phyloP scores from a whole-genome alignment of 2,797 vertebrate genomes.

The Sebastes baramenuke region DNA sequence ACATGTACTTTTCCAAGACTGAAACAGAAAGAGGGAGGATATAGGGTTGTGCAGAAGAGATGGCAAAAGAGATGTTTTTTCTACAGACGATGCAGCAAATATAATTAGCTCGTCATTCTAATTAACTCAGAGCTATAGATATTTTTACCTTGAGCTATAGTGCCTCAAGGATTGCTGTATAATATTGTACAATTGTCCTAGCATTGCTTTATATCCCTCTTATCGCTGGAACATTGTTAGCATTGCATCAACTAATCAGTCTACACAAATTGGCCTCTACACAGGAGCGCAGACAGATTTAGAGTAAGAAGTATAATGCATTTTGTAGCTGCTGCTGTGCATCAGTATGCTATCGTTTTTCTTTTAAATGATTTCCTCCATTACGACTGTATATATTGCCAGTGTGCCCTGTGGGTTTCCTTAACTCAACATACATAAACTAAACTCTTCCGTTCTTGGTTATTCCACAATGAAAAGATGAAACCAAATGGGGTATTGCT shows the following conservation, averaged over 20 bases:
- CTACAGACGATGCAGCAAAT: background rate
- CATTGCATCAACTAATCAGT: background rate
- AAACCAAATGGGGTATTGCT: background rate
- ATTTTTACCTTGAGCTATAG: background rate
- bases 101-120: background rate
- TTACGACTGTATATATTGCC: background rate
- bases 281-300: background rate
- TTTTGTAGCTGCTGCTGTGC: slow-evolving; percentile 7
- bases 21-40: background rate
- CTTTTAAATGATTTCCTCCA: slow-evolving; percentile 1
- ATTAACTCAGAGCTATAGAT: background rate
- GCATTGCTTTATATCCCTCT: background rate
- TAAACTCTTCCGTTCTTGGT: background rate
- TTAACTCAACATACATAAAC: background rate
- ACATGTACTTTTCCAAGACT: background rate
- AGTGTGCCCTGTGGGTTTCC: background rate
- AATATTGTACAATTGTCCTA: background rate
- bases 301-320: background rate
- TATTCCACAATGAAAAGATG: background rate
- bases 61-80: background rate
- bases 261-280: background rate
- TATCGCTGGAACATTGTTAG: background rate
- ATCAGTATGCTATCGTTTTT: background rate
- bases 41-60: background rate
- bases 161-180: background rate